Evolutionary conservation across 2,888 invertebrate species (phyloP).

Genomic region (Synergus gifuensis): DNA sequence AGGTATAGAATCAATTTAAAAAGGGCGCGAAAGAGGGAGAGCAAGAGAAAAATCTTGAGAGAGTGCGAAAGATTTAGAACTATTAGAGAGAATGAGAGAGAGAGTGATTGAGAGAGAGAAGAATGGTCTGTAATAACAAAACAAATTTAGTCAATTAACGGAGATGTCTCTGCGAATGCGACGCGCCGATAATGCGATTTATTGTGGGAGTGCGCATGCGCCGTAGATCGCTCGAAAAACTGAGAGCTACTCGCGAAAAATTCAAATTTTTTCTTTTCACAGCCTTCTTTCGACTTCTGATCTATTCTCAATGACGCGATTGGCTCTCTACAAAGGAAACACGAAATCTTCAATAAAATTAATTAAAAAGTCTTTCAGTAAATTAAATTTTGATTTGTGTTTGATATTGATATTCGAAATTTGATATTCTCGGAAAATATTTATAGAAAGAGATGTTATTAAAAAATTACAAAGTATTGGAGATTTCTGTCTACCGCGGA

Average conservation of each 20-base stretch:
- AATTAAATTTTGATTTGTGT: neutral
- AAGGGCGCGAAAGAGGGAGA: constrained; percentile 53
- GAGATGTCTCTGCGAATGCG: constrained; percentile 73
- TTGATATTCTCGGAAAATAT: neutral
- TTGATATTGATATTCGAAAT: neutral
- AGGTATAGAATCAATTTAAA: constrained; percentile 56
- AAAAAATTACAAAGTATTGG: neutral
- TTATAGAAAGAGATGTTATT: too few species aligned
- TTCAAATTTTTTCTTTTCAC: constrained; percentile 55
- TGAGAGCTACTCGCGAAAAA: constrained; percentile 57
- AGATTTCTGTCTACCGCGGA: neutral
- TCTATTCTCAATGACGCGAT: constrained; percentile 54
- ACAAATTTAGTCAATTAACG: constrained; percentile 75
- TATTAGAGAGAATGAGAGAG: constrained; percentile 19
- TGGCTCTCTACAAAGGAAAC: constrained; percentile 49
- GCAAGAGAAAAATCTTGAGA: constrained; percentile 47
- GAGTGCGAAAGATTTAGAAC: constrained; percentile 37
- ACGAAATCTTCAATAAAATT: constrained; percentile 14
- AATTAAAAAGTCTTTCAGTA: neutral
- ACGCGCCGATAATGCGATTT: constrained; percentile 56
- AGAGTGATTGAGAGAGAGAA: constrained; percentile 44
- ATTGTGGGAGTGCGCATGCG: constrained; percentile 48
- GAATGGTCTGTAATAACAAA: constrained; percentile 50
- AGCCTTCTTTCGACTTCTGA: constrained; percentile 49
- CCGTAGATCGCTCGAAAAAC: constrained; percentile 51